Base-by-base conservation (phyloP, 2,888 invertebrate species). In the Anoncus sp. region DNA sequence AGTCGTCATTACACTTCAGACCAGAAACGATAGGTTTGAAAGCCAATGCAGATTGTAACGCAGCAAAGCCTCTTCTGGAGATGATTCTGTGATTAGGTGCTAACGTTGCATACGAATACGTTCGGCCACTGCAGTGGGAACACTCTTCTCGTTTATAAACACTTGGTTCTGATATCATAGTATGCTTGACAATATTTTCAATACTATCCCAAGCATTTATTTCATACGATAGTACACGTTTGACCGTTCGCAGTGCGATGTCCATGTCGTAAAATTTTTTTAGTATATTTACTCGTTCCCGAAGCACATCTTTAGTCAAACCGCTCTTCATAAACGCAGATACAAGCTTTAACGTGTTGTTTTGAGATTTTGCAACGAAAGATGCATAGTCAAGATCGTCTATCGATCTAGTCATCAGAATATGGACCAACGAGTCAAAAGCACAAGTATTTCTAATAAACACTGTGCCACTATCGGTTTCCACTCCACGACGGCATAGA, bases 391-490 rank as follows among this genome's bases (percentile, higher is more conserved):
- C 16, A 18, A 18, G 35, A 35, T 75, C 38, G 12, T 75, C 65
- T 0, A 59, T n/a, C 6, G 40, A 47, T 2, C 66, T 49, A 0
- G 66, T 60, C 66, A 74, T 66, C 10, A 74, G 12, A 12, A 67
- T 63, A 16, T 72, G 72, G 2, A 72, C 55, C 9, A 77, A 45
- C 4, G 47, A 53, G 40, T 77, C 77, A 14, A 77, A 66, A 20
- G 72, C 27, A 43, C 72, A 72, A 1, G 77, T 77, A 12, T 63
- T 18, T 49, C n/a, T 55, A 1, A 77, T 53, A 31, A 73, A 77
- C 9, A 67, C 10, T 47, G 27, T 47, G 2, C n/a, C 12, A 1
- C 53, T 24, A n/a, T n/a, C n/a, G n/a, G 51, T 67, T 59, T 57
- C 22, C 35, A 55, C 62, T 14, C 40, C 14, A n/a, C 24, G 53